A percentile compares a stretch with the other conserved stretches of the same genome.
Conservation (phyloP, 2,888 invertebrate species). For the Coremacera marginata region DNA sequence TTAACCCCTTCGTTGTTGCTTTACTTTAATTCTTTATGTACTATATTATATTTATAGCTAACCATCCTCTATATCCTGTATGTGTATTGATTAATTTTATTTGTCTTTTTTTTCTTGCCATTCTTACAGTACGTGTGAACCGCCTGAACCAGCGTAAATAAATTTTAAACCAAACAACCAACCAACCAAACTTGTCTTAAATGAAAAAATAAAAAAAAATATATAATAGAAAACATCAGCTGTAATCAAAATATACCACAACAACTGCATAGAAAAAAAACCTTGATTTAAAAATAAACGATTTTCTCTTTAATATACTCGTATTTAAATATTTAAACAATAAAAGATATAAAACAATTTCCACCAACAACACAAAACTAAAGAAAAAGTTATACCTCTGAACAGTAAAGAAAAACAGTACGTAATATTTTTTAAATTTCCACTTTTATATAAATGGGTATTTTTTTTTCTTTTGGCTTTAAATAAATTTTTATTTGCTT, state of each 20-base stretch:
- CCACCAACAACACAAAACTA: slow-evolving; percentile 31
- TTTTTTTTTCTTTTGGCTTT: neutral
- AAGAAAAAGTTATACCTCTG: slow-evolving; percentile 46
- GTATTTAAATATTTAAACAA: slow-evolving; percentile 25
- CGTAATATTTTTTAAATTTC: slow-evolving; percentile 12
- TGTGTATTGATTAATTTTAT: slow-evolving; percentile 49
- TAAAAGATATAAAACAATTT: slow-evolving; percentile 9
- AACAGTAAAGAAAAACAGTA: slow-evolving; percentile 24
- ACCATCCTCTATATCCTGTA: slow-evolving; percentile 15
- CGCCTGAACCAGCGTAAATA: slow-evolving; percentile 82
- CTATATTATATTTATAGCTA: slow-evolving; percentile 13
- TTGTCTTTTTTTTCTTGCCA: slow-evolving; percentile 52
- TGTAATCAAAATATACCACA: slow-evolving; percentile 34
- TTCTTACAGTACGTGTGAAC: slow-evolving; percentile 91
- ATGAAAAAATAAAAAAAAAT: slow-evolving; percentile 24
- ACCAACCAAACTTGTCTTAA: slow-evolving; percentile 46
- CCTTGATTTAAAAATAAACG: slow-evolving; percentile 47
- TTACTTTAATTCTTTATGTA: neutral
- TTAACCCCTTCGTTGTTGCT: neutral
- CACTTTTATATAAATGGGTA: neutral
- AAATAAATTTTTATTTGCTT: neutral
- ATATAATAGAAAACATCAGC: slow-evolving; percentile 22
- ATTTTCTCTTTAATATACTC: slow-evolving; percentile 22
- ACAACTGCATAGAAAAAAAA: slow-evolving; percentile 49
- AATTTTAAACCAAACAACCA: slow-evolving; percentile 55